Conservation (phyloP, 2,797 vertebrate species). For the Diceros bicornis region DNA sequence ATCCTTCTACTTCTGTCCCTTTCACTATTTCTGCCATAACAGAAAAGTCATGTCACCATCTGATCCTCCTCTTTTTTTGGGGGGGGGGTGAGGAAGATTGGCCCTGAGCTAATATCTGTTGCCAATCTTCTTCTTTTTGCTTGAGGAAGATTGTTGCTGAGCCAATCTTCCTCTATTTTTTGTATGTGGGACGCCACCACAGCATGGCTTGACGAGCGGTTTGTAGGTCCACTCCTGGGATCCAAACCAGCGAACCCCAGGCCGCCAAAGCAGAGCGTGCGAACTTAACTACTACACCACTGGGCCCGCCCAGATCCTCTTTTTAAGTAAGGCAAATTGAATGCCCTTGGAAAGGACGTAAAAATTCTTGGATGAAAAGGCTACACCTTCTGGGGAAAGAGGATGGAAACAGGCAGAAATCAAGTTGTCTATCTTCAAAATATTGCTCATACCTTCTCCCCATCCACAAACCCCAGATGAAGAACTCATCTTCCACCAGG, state of each 20-base stretch:
- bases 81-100: too few species aligned
- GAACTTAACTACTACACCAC: too few species aligned
- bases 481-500: background rate
- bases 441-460: background rate
- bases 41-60: background rate
- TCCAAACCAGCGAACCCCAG: too few species aligned
- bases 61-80: background rate
- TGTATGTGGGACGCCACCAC: too few species aligned
- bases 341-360: slow-evolving; percentile 6
- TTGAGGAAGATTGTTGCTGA: too few species aligned
- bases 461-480: background rate
- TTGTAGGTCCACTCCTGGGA: too few species aligned
- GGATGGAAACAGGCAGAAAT: slow-evolving; percentile 44
- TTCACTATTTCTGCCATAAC: slow-evolving; percentile 39
- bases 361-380: slow-evolving; percentile 49
- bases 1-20: background rate
- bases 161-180: too few species aligned
- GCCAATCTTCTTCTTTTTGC: too few species aligned
- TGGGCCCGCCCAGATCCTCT: background rate
- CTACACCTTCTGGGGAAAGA: slow-evolving; percentile 1
- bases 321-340: slow-evolving; percentile 42
- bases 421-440: slow-evolving; percentile 15
- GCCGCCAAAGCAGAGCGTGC: too few species aligned
- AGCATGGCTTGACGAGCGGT: too few species aligned
- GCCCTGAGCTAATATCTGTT: too few species aligned